Evolutionary conservation across 2,888 invertebrate species (phyloP).

Genomic region (Urechis unicinctus): DNA sequence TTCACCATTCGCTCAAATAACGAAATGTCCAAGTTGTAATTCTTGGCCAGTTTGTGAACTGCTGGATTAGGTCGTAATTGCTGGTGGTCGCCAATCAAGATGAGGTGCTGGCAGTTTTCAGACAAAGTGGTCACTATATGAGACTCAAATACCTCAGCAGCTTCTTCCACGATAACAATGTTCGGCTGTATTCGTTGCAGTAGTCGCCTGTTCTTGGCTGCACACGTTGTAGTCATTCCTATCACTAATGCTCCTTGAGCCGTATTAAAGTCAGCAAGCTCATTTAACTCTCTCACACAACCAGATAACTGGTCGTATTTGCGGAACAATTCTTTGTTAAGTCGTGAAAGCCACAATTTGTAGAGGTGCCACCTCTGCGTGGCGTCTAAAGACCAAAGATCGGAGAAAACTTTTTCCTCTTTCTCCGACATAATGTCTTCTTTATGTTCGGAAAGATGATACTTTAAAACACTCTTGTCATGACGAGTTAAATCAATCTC

Average conservation of each 20-base stretch:
- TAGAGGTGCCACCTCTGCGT: no score
- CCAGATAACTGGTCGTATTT: slow-evolving; percentile 18
- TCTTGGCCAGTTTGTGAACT: slow-evolving; percentile 62
- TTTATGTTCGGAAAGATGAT: no score
- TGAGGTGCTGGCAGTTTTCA: slow-evolving; percentile 67
- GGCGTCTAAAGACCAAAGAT: slow-evolving; percentile 29
- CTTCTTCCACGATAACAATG: slow-evolving; percentile 69
- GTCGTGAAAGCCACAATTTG: not conserved
- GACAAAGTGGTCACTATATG: slow-evolving; percentile 74
- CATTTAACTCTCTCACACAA: slow-evolving; percentile 18
- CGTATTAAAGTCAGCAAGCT: slow-evolving; percentile 25
- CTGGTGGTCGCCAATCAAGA: slow-evolving; percentile 77
- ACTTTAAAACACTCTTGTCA: no score
- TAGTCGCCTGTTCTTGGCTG: slow-evolving; percentile 33
- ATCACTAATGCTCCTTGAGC: slow-evolving; percentile 24
- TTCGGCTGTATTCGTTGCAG: slow-evolving; percentile 38
- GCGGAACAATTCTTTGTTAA: not conserved
- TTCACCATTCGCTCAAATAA: slow-evolving; percentile 74
- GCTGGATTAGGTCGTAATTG: slow-evolving; percentile 71
- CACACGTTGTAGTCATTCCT: slow-evolving; percentile 44
- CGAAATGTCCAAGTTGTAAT: slow-evolving; percentile 68
- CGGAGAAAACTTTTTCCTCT: slow-evolving; percentile 19
- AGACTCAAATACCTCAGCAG: slow-evolving; percentile 78
- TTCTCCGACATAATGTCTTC: slow-evolving; percentile 26
- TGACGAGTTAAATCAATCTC: no score